Evolutionary conservation across 2,113 vertebrate species (phyloP), one percentile per base, ranked within the genome.

Genomic region (Phrynocephalus versicolor): DNA sequence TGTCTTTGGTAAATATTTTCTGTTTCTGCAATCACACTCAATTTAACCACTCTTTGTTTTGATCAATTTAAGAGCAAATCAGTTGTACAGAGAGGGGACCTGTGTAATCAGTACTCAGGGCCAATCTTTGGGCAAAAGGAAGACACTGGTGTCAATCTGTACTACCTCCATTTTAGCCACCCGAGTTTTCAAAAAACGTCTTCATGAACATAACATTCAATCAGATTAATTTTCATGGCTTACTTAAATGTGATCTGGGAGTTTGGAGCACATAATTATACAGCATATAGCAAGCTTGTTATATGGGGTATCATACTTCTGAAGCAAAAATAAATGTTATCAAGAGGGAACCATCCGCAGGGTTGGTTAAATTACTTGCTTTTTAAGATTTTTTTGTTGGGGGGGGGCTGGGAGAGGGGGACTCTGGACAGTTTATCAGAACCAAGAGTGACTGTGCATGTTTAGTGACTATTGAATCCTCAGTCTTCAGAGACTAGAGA

Each of bases 21-120:
- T 65, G 30, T 75, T 75, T 37, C 67, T 51, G 33, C 73, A 85
- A 37, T 77, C 80, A 45, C 27, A 81, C 27, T 62, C 45, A 76
- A 67, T 23, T 74, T 86, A 69, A 69, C 70, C 45, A 25, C 18
- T 85, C 64, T 82, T 82, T 79, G 15, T 72, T 88, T 74, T 84
- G 71, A 77, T 58, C 33, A 39, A 25, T 74, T 15, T 67, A 41
- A 37, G 77, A 65, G 6, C 71, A 77, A 82, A 37, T 82, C 72
- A 84, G 57, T 73, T 16, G 23, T 73, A 55, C 18, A 55, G 77
- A 37, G 77, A 70, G 72, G 60, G 37, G 70, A 27, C n/a, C 51
- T 64, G 37, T 64, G 81, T 58, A 60, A 83, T 87, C 73, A 88
- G 77, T 10, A 41, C 79, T 79, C 27, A 85, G 57, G 71, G 58